phyloP scores from a whole-genome alignment of 1,140 invertebrate genomes.

The Tetraneura akinire region DNA sequence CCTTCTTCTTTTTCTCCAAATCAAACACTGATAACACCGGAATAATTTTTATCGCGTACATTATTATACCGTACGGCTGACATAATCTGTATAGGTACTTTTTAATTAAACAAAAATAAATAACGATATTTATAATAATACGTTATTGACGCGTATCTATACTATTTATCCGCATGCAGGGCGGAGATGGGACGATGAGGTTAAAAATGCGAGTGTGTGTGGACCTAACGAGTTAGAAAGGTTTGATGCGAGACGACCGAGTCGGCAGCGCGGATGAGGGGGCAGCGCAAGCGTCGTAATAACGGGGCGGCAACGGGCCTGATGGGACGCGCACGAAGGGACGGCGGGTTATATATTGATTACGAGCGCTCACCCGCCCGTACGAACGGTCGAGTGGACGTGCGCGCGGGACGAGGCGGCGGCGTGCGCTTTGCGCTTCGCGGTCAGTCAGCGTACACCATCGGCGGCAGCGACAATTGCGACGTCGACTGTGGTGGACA shows the following conservation, averaged over 20 bases:
- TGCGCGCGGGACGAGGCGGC: background rate
- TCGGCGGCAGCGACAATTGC: background rate
- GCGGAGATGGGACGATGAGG: background rate
- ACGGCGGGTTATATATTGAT: slow-evolving; percentile 48
- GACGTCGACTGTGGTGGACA: background rate
- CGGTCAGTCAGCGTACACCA: slow-evolving; percentile 38
- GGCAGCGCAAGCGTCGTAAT: slow-evolving; percentile 35
- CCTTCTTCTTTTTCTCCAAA: too few species aligned
- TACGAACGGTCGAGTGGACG: background rate
- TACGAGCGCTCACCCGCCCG: background rate
- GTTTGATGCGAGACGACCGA: background rate
- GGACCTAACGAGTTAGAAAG: too few species aligned
- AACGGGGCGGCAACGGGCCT: background rate
- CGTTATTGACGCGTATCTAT: too few species aligned
- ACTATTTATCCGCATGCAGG: background rate
- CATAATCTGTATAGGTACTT: background rate
- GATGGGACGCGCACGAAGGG: background rate
- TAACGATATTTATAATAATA: too few species aligned
- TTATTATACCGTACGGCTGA: too few species aligned
- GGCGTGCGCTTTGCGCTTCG: slow-evolving; percentile 12
- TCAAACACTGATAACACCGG: too few species aligned
- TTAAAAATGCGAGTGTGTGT: too few species aligned
- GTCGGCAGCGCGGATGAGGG: background rate
- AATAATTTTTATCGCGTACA: too few species aligned
- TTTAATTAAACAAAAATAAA: slow-evolving; percentile 19